These are phyloP conservation scores for Drosophila recens DNA, from an alignment of 2,888 invertebrate genomes.

Conservation along the genomic window DNA sequence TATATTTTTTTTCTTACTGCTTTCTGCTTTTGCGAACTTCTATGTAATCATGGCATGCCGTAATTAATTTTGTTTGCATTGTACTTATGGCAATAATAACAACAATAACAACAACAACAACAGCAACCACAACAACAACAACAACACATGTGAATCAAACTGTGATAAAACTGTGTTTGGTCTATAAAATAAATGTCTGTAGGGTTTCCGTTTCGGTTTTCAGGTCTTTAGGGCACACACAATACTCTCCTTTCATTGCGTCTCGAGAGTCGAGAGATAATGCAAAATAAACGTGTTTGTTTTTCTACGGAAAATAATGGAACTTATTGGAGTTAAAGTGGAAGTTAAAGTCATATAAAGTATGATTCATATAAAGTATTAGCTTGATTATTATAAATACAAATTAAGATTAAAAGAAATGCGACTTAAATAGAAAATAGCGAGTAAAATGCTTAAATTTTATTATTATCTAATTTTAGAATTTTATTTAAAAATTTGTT, in stretches of 20 bases:
- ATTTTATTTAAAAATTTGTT: too few species aligned
- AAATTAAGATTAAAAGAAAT: too few species aligned
- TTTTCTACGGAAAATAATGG: neutral
- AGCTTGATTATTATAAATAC: too few species aligned
- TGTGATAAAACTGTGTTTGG: constrained; percentile 36
- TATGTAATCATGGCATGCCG: constrained; percentile 55
- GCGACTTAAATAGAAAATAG: too few species aligned
- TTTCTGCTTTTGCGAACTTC: constrained; percentile 45
- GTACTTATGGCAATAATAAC: constrained; percentile 58
- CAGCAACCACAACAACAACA: neutral
- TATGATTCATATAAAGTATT: too few species aligned
- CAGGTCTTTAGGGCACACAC: constrained; percentile 8
- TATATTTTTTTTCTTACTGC: constrained; percentile 10
- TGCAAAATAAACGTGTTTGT: neutral
- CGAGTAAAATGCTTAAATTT: too few species aligned
- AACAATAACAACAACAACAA: constrained; percentile 12
- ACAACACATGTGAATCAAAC: constrained; percentile 35
- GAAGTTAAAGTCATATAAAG: too few species aligned
- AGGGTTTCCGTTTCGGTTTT: neutral
- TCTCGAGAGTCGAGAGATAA: neutral
- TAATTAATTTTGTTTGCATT: constrained; percentile 70
- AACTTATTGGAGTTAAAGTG: too few species aligned
- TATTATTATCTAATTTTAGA: too few species aligned
- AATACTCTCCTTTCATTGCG: constrained; percentile 15
- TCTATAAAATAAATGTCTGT: constrained; percentile 1